Evolutionary conservation across 2,113 vertebrate genomes (phyloP).

Genomic region (Oreochromis niloticus): DNA sequence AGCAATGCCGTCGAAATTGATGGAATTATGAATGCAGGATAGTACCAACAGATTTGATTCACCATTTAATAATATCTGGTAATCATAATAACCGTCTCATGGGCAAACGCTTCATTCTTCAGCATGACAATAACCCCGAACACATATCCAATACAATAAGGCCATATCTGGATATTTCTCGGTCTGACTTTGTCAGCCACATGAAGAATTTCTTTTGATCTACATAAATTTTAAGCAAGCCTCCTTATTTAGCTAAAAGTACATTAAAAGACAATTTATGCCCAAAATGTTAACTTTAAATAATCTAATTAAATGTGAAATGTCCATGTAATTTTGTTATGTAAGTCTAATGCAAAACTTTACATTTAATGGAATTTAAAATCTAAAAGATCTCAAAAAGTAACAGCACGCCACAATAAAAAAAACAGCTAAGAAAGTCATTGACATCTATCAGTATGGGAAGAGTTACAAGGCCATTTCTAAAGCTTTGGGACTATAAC

Average conservation of each 20-base stretch:
- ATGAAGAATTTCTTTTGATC: neutral
- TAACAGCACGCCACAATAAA: neutral
- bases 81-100: neutral
- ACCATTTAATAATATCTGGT: neutral
- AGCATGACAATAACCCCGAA: neutral
- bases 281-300: neutral
- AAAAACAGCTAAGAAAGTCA: neutral
- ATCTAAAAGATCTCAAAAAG: neutral
- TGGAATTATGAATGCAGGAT: neutral
- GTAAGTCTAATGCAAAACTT: neutral
- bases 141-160: neutral
- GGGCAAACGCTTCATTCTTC: neutral
- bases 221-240: neutral
- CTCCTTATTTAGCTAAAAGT: neutral
- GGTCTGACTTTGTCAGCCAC: neutral
- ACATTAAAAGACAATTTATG: neutral
- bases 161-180: neutral
- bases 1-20: neutral
- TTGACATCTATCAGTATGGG: neutral
- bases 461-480: neutral
- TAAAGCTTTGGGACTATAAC: neutral
- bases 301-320: neutral
- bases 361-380: neutral
- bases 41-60: neutral
- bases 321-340: neutral